These are phyloP conservation scores for Idaea straminata DNA, from an alignment of 2,888 invertebrate species.

Conservation along the genomic window DNA sequence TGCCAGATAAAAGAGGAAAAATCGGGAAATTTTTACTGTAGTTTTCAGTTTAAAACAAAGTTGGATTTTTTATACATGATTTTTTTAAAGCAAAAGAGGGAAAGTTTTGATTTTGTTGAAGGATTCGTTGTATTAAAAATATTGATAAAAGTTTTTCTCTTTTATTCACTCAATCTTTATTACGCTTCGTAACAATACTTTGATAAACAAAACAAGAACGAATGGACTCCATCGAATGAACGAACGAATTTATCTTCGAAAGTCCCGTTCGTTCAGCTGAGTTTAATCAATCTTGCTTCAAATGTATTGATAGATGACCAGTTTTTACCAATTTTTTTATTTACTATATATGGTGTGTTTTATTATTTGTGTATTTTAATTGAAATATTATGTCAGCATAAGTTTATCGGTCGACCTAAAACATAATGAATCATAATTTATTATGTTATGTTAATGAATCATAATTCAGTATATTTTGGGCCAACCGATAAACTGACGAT, in stretches of 20 bases:
- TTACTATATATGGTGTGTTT: too few relatives aligned
- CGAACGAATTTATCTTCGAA: conserved; percentile 4
- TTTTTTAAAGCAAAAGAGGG: background rate
- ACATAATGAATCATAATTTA: too few relatives aligned
- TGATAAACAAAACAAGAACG: conserved; percentile 4
- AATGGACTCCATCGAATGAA: conserved; percentile 7
- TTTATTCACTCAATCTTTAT: background rate
- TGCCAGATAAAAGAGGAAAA: background rate
- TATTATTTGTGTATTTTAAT: too few relatives aligned
- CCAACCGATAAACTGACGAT: too few relatives aligned
- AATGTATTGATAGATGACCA: background rate
- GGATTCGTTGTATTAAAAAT: background rate
- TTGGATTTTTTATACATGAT: background rate
- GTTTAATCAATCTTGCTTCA: too few relatives aligned
- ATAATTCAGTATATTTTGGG: too few relatives aligned
- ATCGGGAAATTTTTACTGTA: background rate
- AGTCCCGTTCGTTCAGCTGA: too few relatives aligned
- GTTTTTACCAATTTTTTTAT: too few relatives aligned
- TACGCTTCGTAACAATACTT: background rate
- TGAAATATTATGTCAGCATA: too few relatives aligned
- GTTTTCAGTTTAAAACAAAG: background rate
- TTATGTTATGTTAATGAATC: too few relatives aligned
- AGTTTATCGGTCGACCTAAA: too few relatives aligned
- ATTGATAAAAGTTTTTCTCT: background rate
- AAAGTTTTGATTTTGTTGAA: background rate